Percentiles rank a stretch among this genome's conserved stretches.
These are phyloP conservation scores for Semicossyphus pulcher DNA, from an alignment of 2,113 vertebrate species.

Conservation along the genomic window DNA sequence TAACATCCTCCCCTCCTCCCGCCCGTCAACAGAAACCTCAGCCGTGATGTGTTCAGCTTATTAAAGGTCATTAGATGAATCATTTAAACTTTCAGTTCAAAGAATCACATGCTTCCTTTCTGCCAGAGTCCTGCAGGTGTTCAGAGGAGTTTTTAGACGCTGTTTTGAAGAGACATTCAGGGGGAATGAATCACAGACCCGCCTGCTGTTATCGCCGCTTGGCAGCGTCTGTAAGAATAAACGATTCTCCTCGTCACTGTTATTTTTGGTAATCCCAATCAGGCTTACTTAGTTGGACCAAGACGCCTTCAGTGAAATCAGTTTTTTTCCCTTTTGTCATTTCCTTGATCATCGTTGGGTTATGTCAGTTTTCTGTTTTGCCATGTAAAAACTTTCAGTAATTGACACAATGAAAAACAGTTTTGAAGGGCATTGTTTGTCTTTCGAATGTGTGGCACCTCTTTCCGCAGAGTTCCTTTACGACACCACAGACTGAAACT, in stretches of 20 bases:
- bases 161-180: slow-evolving; percentile 41
- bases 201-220: slow-evolving; percentile 34
- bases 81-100: slow-evolving; percentile 42
- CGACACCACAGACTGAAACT: slow-evolving; percentile 26
- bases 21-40: slow-evolving; percentile 18
- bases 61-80: slow-evolving; percentile 61
- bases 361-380: too few relatives aligned
- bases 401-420: not conserved
- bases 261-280: slow-evolving; percentile 1
- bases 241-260: slow-evolving; percentile 6
- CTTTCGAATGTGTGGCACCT: not conserved
- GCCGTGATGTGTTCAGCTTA: slow-evolving; percentile 22
- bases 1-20: slow-evolving; percentile 27
- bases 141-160: slow-evolving; percentile 34
- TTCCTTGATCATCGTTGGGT: too few relatives aligned
- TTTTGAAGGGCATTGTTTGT: not conserved
- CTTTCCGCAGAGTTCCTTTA: not conserved
- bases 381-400: not conserved
- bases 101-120: slow-evolving; percentile 43
- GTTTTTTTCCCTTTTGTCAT: too few relatives aligned
- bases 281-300: not conserved
- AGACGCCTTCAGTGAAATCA: slow-evolving; percentile 17
- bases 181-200: slow-evolving; percentile 50
- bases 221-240: not conserved
- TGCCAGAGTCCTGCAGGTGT: slow-evolving; percentile 41